phyloP scores from a whole-genome alignment of 2,888 invertebrate species.

The Villa cingulata region DNA sequence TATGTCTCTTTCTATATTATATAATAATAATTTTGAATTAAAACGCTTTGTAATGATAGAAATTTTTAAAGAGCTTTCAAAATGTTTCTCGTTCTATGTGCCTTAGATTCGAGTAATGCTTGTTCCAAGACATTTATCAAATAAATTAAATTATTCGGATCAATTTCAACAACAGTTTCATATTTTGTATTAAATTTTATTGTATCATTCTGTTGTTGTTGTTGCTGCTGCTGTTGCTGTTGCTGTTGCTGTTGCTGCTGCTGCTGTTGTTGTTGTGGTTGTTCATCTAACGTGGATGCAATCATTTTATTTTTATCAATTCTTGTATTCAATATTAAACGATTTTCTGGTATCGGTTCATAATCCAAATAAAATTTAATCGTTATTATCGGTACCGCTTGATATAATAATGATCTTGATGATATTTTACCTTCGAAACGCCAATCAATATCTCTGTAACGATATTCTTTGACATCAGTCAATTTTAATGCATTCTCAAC shows the following conservation, averaged over 20 bases:
- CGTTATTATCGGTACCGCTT: slow-evolving; percentile 44
- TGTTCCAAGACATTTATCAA: slow-evolving; percentile 48
- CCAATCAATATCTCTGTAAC: slow-evolving; percentile 48
- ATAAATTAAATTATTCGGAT: slow-evolving; percentile 47
- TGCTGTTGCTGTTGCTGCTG: too few relatives aligned
- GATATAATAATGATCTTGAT: slow-evolving; percentile 43
- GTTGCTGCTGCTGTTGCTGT: too few relatives aligned
- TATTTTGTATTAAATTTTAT: slow-evolving; percentile 27
- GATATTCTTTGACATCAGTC: slow-evolving; percentile 27
- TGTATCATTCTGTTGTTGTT: too few relatives aligned
- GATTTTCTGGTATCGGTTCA: slow-evolving; percentile 31
- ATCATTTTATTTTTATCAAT: background rate
- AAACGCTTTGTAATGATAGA: too few relatives aligned
- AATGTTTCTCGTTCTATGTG: slow-evolving; percentile 36
- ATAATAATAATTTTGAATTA: too few relatives aligned
- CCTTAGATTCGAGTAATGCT: slow-evolving; percentile 47
- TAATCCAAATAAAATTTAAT: slow-evolving; percentile 42
- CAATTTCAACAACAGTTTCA: slow-evolving; percentile 41
- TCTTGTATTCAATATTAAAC: slow-evolving; percentile 23
- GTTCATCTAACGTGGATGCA: too few relatives aligned
- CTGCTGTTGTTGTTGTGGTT: too few relatives aligned
- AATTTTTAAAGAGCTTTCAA: slow-evolving; percentile 21
- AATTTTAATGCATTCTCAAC: slow-evolving; percentile 31
- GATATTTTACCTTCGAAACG: slow-evolving; percentile 47
- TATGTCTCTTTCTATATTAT: too few relatives aligned